Evolutionary conservation across 2,113 vertebrate genomes (phyloP).

Genomic region (Orcinus orca): DNA sequence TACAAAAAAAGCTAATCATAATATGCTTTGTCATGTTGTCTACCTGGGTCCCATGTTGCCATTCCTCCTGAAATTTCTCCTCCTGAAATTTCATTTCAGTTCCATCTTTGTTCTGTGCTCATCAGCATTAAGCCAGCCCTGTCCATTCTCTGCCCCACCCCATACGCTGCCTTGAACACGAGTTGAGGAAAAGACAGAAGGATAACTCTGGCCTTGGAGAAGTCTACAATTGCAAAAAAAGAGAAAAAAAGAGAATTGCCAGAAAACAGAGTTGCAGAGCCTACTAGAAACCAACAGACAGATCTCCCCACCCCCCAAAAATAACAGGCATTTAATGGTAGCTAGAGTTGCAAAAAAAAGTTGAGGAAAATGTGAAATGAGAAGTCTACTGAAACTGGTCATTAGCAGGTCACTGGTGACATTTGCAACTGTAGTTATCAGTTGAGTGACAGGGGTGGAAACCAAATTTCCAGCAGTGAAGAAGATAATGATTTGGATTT

Average conservation of each 20-base stretch:
- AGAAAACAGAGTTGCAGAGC: neutral
- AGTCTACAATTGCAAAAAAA: neutral
- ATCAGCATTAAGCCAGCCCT: neutral
- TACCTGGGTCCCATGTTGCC: neutral
- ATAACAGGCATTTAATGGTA: neutral
- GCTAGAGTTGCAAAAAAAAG: neutral
- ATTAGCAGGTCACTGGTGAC: neutral
- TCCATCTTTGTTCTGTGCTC: neutral
- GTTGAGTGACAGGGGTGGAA: neutral
- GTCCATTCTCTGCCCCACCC: neutral
- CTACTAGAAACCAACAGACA: neutral
- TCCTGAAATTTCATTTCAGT: neutral
- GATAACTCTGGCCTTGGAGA: neutral
- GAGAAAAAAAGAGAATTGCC: neutral
- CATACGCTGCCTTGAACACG: neutral
- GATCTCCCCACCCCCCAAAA: neutral
- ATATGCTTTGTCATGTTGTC: neutral
- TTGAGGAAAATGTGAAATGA: neutral
- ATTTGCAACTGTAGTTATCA: neutral
- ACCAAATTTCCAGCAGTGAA: neutral
- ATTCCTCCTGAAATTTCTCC: neutral
- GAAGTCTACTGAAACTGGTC: neutral
- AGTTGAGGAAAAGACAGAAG: neutral
- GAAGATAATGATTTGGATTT: constrained; percentile 30
- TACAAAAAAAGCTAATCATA: neutral